Conservation (phyloP, 2,888 invertebrate genomes). For the Leucophenga maculata region DNA sequence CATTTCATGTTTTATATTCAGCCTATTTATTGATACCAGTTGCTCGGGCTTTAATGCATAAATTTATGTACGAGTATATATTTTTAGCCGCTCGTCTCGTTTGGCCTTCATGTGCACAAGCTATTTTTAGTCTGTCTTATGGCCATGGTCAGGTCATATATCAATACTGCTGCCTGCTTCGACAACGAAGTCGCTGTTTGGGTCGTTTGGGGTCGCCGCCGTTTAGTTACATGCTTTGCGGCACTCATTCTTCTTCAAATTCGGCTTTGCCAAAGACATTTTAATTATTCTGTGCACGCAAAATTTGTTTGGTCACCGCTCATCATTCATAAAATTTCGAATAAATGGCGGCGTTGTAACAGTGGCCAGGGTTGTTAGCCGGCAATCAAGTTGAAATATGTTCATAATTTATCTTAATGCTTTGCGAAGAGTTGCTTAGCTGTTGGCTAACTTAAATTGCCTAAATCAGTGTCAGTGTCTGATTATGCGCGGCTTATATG, state of each 20-base stretch:
- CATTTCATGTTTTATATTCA: no score
- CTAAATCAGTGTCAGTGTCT: no score
- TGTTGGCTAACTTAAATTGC: no score
- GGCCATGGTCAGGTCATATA: conserved; percentile 2
- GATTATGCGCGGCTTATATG: no score
- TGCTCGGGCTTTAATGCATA: no score
- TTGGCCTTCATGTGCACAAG: neutral
- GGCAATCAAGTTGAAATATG: no score
- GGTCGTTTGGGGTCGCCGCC: neutral
- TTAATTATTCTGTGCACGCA: conserved; percentile 45
- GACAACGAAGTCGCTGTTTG: conserved; percentile 1
- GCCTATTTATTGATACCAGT: no score
- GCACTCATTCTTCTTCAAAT: no score
- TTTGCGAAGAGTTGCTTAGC: no score
- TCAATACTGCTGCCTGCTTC: conserved; percentile 15
- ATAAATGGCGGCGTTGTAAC: no score
- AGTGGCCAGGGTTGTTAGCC: no score
- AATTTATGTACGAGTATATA: conserved; percentile 34
- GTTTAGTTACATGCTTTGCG: neutral
- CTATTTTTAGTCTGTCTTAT: neutral
- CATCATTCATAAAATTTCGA: conserved; percentile 32
- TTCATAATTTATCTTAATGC: no score
- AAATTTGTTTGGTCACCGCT: conserved; percentile 28
- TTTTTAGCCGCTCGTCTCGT: conserved; percentile 25
- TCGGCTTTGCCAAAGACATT: conserved; percentile 26